Base-by-base conservation (phyloP, 2,888 invertebrate species). In the Trachelus tabidus region DNA sequence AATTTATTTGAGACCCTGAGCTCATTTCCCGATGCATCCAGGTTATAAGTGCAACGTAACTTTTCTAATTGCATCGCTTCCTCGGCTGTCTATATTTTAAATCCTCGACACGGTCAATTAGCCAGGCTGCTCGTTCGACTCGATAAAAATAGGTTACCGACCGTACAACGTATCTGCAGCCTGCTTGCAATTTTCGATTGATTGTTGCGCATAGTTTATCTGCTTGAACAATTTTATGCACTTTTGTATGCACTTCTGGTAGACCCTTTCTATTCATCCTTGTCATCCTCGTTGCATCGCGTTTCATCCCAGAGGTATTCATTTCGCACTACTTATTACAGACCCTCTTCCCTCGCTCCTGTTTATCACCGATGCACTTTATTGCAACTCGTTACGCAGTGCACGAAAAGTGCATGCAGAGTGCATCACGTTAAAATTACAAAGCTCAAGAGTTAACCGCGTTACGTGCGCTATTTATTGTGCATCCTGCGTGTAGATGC, bases 21-120 rank as follows among this genome's bases (percentile, higher is more conserved):
- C 31, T 31, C 31, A 1, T 4, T 31, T 71, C 31, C 71, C 31
- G 0, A 2, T 23, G 71, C 71, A 34, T 33, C 71, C 34, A 34
- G 71, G 71, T 12, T 71, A 71, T 23, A 4, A 4, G 71, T 56
- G 71, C 71, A 34, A 31, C 71, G 71, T 34, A 9, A 34, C 71
- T 34, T 31, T 34, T 30, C 34, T 31, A 71, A 23, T 23, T 33
- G 71, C 71, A 34, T 34, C 33, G 71, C 56, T 71, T 4, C 1
- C 31, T 71, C 15, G 71, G 9, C 71, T 34, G 71, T 34, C 71
- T 33, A 71, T 71, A 71, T 71, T 71, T 71, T 71, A 71, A 31
- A 71, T 31, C 71, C 34, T 6, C 11, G 71, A 71, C 31, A 30
- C 71, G 71, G 71, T 71, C 71, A 71, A 71, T 71, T 31, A 71